A percentile compares a stretch with the other conserved stretches of the same genome.
Evolutionary conservation across 2,888 invertebrate genomes (phyloP).

Genomic region (Tetragonisca angustula): DNA sequence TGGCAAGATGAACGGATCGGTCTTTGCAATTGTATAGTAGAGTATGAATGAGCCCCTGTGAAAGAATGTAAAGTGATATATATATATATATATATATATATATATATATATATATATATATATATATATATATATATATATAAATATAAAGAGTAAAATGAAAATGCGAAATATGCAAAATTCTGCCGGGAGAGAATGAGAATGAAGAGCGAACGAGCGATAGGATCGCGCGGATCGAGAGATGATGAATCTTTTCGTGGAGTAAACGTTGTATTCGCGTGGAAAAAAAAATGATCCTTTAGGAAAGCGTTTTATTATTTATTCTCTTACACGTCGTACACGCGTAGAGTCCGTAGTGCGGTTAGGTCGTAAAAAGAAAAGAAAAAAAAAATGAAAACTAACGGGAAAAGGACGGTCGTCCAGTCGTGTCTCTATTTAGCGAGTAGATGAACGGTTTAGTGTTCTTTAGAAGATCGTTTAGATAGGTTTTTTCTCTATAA

Average conservation of each 20-base stretch:
- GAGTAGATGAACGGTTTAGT: constrained; percentile 78
- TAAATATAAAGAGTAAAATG: constrained; percentile 2
- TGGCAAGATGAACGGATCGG: constrained; percentile 37
- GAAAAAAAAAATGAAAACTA: constrained; percentile 27
- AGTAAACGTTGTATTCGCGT: constrained; percentile 62
- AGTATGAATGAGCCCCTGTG: constrained; percentile 66
- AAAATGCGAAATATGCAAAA: not conserved
- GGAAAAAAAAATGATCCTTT: constrained; percentile 62
- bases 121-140: constrained; percentile 16
- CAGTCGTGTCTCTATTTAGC: constrained; percentile 79
- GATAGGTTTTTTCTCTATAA: constrained; percentile 77
- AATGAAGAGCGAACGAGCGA: constrained; percentile 38
- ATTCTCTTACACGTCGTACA: constrained; percentile 81
- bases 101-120: constrained; percentile 26
- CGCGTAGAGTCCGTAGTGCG: constrained; percentile 74
- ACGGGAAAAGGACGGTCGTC: constrained; percentile 60
- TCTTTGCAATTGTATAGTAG: constrained; percentile 51
- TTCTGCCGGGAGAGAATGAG: constrained; percentile 31
- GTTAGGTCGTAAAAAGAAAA: constrained; percentile 73
- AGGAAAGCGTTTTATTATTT: constrained; percentile 82
- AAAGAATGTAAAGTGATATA: constrained; percentile 68
- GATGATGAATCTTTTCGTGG: constrained; percentile 45
- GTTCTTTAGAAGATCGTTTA: constrained; percentile 80
- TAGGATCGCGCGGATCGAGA: constrained; percentile 52
- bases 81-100: constrained; percentile 25